These are phyloP conservation scores for Cephus runcator DNA, from an alignment of 2,888 invertebrate genomes.

Conservation along the genomic window DNA sequence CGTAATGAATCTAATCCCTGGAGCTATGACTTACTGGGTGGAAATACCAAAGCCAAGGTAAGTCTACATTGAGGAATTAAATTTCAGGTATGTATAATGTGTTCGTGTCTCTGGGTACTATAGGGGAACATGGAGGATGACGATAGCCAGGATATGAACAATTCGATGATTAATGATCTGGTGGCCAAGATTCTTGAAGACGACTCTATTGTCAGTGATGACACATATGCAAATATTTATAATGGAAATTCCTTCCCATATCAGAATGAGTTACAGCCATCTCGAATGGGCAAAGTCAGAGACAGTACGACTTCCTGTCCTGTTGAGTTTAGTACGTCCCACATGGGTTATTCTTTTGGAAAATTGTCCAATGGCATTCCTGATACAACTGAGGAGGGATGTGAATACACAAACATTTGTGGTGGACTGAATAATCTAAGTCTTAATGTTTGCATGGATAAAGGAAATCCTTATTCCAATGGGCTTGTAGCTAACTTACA, in stretches of 20 bases:
- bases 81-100: not conserved
- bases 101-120: not conserved
- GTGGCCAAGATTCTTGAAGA: conserved; percentile 75
- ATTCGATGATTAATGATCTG: conserved; percentile 74
- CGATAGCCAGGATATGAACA: conserved; percentile 64
- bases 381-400: conserved; percentile 39
- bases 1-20: conserved; percentile 55
- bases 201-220: conserved; percentile 62
- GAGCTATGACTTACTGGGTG: conserved; percentile 53
- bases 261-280: conserved; percentile 4
- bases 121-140: conserved; percentile 58
- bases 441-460: conserved; percentile 42
- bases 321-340: conserved; percentile 28
- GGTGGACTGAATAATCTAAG: conserved; percentile 46
- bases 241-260: conserved; percentile 39
- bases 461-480: conserved; percentile 41
- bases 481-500: conserved; percentile 33
- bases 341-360: conserved; percentile 29
- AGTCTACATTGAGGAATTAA: conserved; percentile 7
- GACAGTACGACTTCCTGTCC: conserved; percentile 24
- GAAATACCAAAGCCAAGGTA: conserved; percentile 45
- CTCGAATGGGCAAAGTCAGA: conserved; percentile 28
- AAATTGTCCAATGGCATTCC: conserved; percentile 26
- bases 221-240: conserved; percentile 45
- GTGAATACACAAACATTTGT: conserved; percentile 48